Base-by-base conservation (phyloP, 1,140 invertebrate species). In the Solenopsis invicta region DNA sequence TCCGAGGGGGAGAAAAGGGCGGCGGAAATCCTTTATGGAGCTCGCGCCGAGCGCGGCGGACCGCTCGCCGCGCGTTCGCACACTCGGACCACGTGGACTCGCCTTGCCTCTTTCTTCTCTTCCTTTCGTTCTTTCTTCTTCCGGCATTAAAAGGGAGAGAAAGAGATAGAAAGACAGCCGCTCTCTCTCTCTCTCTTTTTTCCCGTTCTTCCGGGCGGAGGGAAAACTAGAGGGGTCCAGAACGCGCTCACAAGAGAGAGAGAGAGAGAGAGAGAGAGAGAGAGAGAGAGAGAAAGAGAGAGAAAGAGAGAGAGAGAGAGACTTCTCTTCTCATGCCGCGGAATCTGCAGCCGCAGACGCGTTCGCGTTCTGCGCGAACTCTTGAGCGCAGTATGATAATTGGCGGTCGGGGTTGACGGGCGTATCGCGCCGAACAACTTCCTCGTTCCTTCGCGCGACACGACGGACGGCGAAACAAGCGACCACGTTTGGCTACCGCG, bases 51-150 rank as follows among this genome's bases (percentile, higher is more conserved):
- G 78, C 76, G 37, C 75, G 76, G 86, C 77, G 88, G 94, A 95
- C 94, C 94, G 92, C 94, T 95, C 88, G 92, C 94, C 82, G 94
- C 85, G 94, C 93, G 92, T 95, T 95, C 94, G 94, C 94, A 95
- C 94, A 95, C 93, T 94, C 90, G 87, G 64, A 90, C 86, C 93
- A 90, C 93, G 93, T 91, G 92, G 90, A 91, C 86, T 88, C 18
- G 52, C 52, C 75, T 76, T 69, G 34, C 37, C 10, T 81, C 56
- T 81, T 59, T 74, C 54, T 84, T 67, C 59, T 71, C 74, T 77
- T 86, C 64, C 62, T 56, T 37, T 54, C 54, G 37, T n/a, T 37
- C 50, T 69, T 37, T 61, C 54, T 81, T 48, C 59, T 72, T 66
- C n/a, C 61, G 54, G 29, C 13, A 29, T 29, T 5, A 37, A 78